Conservation (phyloP, 2,888 invertebrate species). For the Himalopsyche tibetana region DNA sequence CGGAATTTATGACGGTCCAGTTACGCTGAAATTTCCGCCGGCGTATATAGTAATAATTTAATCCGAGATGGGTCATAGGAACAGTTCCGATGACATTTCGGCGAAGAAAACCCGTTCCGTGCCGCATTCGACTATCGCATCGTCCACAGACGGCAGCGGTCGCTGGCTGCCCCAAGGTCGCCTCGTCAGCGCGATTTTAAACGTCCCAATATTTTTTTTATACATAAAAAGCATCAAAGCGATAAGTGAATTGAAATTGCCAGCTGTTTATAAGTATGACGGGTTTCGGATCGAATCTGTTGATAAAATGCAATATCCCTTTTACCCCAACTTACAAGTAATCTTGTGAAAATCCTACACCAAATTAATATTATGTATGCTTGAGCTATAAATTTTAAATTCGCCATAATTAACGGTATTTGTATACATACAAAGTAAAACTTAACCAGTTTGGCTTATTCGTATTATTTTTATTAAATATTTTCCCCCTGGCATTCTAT, state of each 20-base stretch:
- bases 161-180: conserved; percentile 15
- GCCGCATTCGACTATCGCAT: conserved; percentile 4
- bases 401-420: too few relatives aligned
- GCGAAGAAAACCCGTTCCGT: conserved; percentile 28
- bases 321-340: too few relatives aligned
- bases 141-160: conserved; percentile 10
- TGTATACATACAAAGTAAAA: too few relatives aligned
- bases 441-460: too few relatives aligned
- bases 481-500: too few relatives aligned
- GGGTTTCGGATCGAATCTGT: neutral
- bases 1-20: neutral
- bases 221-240: neutral
- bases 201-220: conserved; percentile 23
- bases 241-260: conserved; percentile 22
- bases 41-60: neutral
- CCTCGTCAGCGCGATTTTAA: conserved; percentile 21
- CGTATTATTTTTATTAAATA: too few relatives aligned
- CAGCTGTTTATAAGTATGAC: conserved; percentile 1
- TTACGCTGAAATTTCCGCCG: neutral
- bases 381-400: too few relatives aligned
- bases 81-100: conserved; percentile 29
- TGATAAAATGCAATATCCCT: neutral
- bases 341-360: too few relatives aligned
- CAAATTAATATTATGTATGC: too few relatives aligned
- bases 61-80: conserved; percentile 9